Base-by-base conservation (phyloP, 1,140 invertebrate species). In the Halictus rubicundus region DNA sequence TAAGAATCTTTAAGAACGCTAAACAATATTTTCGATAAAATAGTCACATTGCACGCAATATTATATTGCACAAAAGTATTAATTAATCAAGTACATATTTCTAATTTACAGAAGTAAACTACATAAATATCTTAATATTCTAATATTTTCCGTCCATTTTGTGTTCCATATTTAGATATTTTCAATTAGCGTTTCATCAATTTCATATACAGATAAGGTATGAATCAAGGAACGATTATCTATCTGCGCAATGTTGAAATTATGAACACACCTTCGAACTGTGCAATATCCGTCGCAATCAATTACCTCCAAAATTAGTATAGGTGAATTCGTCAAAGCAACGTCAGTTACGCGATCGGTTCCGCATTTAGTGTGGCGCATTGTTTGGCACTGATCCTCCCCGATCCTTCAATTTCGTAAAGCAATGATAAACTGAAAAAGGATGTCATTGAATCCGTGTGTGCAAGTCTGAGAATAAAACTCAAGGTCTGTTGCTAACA, bases 371-470 rank as follows among this genome's bases (percentile, higher is more conserved):
- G 60, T 5, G 21, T 6, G 19, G 8, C 19, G 27, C 21, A 65
- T 42, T 46, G 19, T 49, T 68, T 52, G 66, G 42, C 66, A 52
- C 66, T 68, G 42, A 23, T 68, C 66, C 23, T 68, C 46, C 49
- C 52, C 66, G 66, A 68, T 27, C 2, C 52, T 68, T 68, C 23
- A 7, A 54, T n/a, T 23, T 25, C 2, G 49, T 32, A 19, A 39
- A 69, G 9, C 19, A 23, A 68, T 52, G n/a, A 2, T 12, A n/a
- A 66, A 46, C 6, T 49, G n/a, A 39, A 25, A 49, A n/a, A 49
- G 23, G 2, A 46, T 2, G n/a, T 46, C 39, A 12, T 46, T 3
- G 7, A n/a, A n/a, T 21, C 21, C 6, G 21, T 57, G n/a, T 7
- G 19, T 52, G 16, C 6, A 21, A 16, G 46, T 49, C 46, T 49